phyloP scores from a whole-genome alignment of 2,888 invertebrate species.

The Argynnis bischoffii region DNA sequence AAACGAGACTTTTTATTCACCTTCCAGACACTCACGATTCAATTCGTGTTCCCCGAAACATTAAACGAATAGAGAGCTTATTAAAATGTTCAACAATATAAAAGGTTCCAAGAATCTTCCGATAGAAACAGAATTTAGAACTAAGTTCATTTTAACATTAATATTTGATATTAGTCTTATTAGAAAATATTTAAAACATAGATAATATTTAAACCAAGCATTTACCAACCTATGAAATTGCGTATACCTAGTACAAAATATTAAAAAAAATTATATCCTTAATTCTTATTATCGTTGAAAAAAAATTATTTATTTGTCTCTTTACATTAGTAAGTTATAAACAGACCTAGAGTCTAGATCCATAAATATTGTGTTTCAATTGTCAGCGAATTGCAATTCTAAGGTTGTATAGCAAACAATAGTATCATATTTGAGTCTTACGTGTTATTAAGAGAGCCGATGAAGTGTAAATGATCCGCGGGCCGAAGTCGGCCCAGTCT shows the following conservation, averaged over 20 bases:
- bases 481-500: constrained; percentile 57
- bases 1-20: constrained; percentile 59
- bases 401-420: constrained; percentile 19
- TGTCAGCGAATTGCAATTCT: constrained; percentile 1
- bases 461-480: constrained; percentile 80
- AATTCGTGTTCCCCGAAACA: constrained; percentile 48
- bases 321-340: too few species aligned
- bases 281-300: too few species aligned
- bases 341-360: too few species aligned
- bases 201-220: too few species aligned
- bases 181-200: neutral
- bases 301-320: too few species aligned
- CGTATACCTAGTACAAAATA: too few species aligned
- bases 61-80: constrained; percentile 43
- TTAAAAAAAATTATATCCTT: too few species aligned
- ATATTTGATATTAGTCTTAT: neutral
- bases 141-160: constrained; percentile 19
- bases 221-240: too few species aligned
- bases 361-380: neutral
- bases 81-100: constrained; percentile 22
- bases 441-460: constrained; percentile 72
- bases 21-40: constrained; percentile 45
- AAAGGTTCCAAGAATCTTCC: constrained; percentile 6
- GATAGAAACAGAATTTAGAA: neutral
- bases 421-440: constrained; percentile 34